Evolutionary conservation across 2,888 invertebrate species (phyloP).

Genomic region (Stratiomys singularior): DNA sequence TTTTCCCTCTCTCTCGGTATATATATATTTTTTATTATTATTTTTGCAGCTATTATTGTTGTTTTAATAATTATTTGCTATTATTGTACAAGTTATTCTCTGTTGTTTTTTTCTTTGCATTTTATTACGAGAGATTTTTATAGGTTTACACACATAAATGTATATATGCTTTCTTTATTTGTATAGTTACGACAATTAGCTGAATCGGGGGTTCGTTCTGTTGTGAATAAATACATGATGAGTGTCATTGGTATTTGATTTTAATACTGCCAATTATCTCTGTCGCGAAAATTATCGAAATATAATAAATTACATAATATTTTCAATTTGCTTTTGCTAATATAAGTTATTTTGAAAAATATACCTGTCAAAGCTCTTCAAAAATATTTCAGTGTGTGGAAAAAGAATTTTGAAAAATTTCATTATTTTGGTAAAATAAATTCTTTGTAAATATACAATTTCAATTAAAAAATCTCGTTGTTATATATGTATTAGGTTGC

Average conservation of each 20-base stretch:
- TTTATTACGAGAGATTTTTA: no score
- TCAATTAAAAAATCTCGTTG: background rate
- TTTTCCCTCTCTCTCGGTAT: background rate
- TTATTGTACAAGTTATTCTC: slow-evolving; percentile 33
- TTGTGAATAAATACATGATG: background rate
- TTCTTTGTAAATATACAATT: no score
- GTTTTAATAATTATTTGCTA: slow-evolving; percentile 10
- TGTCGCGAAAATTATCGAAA: no score
- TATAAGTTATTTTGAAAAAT: no score
- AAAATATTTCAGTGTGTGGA: no score
- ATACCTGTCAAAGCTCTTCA: no score
- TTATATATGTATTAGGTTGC: background rate
- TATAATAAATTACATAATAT: no score
- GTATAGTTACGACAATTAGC: background rate
- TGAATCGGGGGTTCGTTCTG: background rate
- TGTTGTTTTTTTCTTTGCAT: background rate
- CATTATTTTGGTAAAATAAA: no score
- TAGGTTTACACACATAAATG: no score
- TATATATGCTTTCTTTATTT: no score
- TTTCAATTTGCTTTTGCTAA: no score
- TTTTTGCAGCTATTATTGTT: background rate
- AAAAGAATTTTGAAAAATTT: no score
- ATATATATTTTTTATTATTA: background rate
- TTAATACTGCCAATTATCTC: background rate
- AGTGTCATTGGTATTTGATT: background rate